A percentile compares a stretch with the other conserved stretches of the same genome.
These are phyloP conservation scores for Pardalotus punctatus DNA, from an alignment of 2,113 vertebrate species.

Conservation along the genomic window DNA sequence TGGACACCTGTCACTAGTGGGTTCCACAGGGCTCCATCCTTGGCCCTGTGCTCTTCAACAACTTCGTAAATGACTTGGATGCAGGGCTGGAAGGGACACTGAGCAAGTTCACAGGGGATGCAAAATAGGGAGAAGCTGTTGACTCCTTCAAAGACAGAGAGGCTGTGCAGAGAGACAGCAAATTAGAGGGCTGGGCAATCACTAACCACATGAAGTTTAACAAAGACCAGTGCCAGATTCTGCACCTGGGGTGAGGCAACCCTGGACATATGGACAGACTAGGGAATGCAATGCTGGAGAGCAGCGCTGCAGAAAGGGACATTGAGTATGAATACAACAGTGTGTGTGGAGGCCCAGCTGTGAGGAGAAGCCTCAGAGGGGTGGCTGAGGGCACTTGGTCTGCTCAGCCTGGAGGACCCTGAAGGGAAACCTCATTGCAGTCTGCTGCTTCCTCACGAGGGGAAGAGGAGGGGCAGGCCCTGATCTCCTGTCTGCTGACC, in stretches of 20 bases:
- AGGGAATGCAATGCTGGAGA: background rate
- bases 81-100: background rate
- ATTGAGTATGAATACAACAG: background rate
- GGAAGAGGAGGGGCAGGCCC: background rate
- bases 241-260: background rate
- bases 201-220: background rate
- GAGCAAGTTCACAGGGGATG: background rate
- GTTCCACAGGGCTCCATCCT: background rate
- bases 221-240: background rate
- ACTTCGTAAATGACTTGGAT: background rate
- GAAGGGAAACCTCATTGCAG: background rate
- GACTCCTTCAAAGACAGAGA: background rate
- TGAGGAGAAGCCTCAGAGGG: background rate
- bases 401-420: background rate
- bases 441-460: background rate
- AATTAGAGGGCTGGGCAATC: background rate
- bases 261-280: background rate
- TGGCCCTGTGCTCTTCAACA: background rate
- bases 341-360: background rate
- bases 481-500: background rate
- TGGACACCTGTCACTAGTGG: background rate
- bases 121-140: background rate
- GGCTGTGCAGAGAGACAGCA: background rate
- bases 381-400: background rate
- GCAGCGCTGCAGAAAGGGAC: background rate